These are phyloP conservation scores for Nothobranchius kuhntae DNA, from an alignment of 2,113 vertebrate genomes.

Conservation along the genomic window DNA sequence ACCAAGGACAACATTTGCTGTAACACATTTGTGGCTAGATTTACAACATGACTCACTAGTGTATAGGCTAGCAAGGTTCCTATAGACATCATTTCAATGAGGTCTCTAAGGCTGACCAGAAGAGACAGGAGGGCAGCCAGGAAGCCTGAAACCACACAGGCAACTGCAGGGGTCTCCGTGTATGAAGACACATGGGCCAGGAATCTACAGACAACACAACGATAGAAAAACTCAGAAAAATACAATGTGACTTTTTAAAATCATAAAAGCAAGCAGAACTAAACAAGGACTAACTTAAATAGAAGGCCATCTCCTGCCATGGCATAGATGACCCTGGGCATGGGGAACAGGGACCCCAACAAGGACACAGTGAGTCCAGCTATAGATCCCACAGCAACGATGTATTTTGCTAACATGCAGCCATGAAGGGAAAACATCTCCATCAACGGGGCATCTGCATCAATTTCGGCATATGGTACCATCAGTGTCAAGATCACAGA, in stretches of 20 bases:
- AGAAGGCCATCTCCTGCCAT: constrained; percentile 97
- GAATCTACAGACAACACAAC: constrained; percentile 78
- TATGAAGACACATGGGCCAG: constrained; percentile 90
- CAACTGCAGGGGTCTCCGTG: constrained; percentile 93
- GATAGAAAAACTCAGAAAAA: not conserved
- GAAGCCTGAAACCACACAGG: constrained; percentile 94
- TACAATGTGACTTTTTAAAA: not conserved
- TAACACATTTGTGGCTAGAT: not conserved
- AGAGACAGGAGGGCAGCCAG: constrained; percentile 90
- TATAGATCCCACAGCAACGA: constrained; percentile 93
- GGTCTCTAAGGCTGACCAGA: constrained; percentile 92
- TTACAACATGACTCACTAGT: constrained; percentile 80
- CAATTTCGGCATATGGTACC: constrained; percentile 92
- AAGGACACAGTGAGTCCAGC: constrained; percentile 93
- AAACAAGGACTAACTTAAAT: constrained; percentile 85
- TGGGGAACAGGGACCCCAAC: constrained; percentile 96
- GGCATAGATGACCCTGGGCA: constrained; percentile 96
- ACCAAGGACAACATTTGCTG: too few species aligned
- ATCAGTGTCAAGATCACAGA: constrained; percentile 95
- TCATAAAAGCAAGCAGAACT: not conserved
- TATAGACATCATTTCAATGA: constrained; percentile 99
- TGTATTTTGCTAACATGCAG: constrained; percentile 92
- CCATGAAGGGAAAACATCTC: constrained; percentile 94
- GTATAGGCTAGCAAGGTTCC: constrained; percentile 96
- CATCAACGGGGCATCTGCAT: constrained; percentile 95